Evolutionary conservation across 2,888 invertebrate species (phyloP), one percentile per base, ranked within the genome.

Genomic region (Drosophila melanosoma): DNA sequence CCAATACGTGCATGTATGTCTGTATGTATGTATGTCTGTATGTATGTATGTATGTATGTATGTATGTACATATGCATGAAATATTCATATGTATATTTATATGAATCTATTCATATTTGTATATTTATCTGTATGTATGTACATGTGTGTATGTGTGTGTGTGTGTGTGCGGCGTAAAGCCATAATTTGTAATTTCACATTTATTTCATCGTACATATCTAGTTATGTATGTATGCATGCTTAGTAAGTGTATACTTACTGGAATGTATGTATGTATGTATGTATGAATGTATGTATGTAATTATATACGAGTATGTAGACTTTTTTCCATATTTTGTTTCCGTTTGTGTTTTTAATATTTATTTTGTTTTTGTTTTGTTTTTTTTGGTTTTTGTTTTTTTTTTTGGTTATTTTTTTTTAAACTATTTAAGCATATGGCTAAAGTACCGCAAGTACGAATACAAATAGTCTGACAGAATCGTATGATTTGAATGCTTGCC

Each of bases 171-270:
- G 23, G 33, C 48, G 38, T 45, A 20, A 45, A 23, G 15, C 23
- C 45, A 23, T 45, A 11, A 23, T 74, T 38, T 56, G 69, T 67
- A 63, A 54, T 68, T 66, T 70, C 76, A 82, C 74, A 68, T 69
- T 63, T 54, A 70, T 48, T 23, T 63, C 63, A 54, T 68, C 66
- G 48, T 29, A 53, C 56, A 48, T 59, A 61, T 57, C 60, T 71
- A 63, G 54, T 60, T 70, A 69, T 62, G 45, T 60, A 63, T 59
- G 58, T 40, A 66, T 54, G 62, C 60, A 29, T 70, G 62, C 60
- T 26, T 70, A 29, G 48, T 69, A 57, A 59, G 63, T 51, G 63
- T 51, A 12, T 67, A 62, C 67, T 53, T 59, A 57, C 48, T 60
- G 60, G 52, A 45, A 53, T 57, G 51, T 60, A 62, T 67, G 58